A percentile compares a stretch with the other conserved stretches of the same genome.
Evolutionary conservation across 2,797 vertebrate species (phyloP).

Genomic region (Perdix hodgsoniae): DNA sequence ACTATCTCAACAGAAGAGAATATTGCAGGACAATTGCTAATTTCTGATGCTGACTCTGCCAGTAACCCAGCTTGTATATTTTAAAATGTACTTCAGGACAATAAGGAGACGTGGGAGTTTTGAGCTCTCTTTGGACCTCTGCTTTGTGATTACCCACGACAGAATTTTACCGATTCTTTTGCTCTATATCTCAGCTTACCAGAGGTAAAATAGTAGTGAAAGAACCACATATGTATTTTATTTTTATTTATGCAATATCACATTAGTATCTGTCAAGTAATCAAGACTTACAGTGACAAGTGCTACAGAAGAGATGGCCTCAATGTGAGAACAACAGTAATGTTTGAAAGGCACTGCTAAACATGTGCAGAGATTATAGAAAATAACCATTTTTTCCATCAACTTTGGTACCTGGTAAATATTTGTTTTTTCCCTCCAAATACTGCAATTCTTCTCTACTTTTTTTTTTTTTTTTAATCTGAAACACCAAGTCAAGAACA

Average conservation of each 20-base stretch:
- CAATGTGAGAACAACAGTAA: background rate
- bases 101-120: fast-evolving
- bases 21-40: background rate
- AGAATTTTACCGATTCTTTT: background rate
- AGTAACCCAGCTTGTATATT: background rate
- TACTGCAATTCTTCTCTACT: background rate
- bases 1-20: background rate
- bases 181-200: background rate
- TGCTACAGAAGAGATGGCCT: background rate
- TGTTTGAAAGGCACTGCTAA: background rate
- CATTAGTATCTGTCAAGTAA: background rate
- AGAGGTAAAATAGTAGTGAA: fast-evolving
- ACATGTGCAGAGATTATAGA: background rate
- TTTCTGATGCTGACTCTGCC: background rate
- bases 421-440: background rate
- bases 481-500: background rate
- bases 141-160: background rate
- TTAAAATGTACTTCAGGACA: background rate
- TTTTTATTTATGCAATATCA: background rate
- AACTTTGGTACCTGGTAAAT: background rate
- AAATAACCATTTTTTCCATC: background rate
- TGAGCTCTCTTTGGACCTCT: background rate
- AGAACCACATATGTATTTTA: background rate
- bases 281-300: background rate
- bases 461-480: background rate